A percentile compares a stretch with the other conserved stretches of the same genome.
phyloP scores from a whole-genome alignment of 2,797 vertebrate genomes.

The Scolopax rusticola region DNA sequence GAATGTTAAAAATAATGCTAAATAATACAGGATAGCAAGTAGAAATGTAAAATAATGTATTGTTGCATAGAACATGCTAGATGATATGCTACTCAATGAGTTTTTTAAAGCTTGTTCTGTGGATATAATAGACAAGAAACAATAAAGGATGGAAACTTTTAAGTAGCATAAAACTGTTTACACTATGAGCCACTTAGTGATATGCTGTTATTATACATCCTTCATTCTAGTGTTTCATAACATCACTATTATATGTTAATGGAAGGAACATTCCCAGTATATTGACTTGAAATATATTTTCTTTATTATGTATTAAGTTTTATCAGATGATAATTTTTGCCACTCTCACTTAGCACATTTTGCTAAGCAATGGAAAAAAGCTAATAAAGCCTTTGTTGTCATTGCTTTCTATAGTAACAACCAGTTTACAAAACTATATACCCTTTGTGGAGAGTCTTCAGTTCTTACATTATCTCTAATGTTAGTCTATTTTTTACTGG shows the following conservation, averaged over 20 bases:
- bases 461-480: background rate
- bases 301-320: background rate
- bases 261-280: background rate
- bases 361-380: background rate
- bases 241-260: background rate
- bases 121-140: background rate
- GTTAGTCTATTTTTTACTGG: background rate
- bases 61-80: background rate
- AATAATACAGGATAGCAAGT: background rate
- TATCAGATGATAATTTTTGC: background rate
- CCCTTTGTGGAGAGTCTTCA: background rate
- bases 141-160: background rate
- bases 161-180: background rate
- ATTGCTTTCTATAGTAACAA: background rate
- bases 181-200: background rate
- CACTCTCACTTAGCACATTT: background rate
- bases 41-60: background rate
- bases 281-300: background rate
- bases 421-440: background rate
- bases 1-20: conserved; percentile 25
- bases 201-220: no score
- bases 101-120: background rate
- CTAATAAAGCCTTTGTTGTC: background rate
- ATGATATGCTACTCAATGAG: background rate
- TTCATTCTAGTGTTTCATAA: background rate